Conservation (phyloP, 2,888 invertebrate genomes). For the Glyphotaelius pellucidus region DNA sequence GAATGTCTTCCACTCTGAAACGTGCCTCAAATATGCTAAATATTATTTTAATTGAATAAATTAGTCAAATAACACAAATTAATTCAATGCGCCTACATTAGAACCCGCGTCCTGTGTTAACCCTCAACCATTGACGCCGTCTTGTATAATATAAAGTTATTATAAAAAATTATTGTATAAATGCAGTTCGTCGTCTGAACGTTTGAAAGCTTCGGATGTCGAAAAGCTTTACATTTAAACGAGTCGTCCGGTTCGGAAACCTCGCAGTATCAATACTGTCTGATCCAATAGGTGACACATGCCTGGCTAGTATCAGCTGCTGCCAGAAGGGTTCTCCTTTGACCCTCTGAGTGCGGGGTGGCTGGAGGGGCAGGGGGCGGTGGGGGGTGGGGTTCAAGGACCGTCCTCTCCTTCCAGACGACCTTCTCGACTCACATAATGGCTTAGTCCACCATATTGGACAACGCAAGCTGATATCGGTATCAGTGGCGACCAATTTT, state of each 20-base stretch:
- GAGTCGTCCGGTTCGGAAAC: background rate
- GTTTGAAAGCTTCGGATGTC: background rate
- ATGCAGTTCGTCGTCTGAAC: background rate
- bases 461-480: background rate
- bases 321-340: background rate
- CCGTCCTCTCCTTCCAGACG: background rate
- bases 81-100: too few relatives aligned
- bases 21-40: too few relatives aligned
- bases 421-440: background rate
- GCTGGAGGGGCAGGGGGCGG: background rate
- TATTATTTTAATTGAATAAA: too few relatives aligned
- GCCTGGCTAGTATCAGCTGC: background rate
- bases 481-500: background rate
- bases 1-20: too few relatives aligned
- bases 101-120: too few relatives aligned
- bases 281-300: background rate
- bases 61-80: too few relatives aligned
- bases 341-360: background rate
- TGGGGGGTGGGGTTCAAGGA: background rate
- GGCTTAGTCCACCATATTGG: background rate
- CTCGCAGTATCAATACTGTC: background rate
- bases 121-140: too few relatives aligned
- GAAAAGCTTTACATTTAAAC: background rate
- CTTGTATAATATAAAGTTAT: too few relatives aligned
- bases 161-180: too few relatives aligned